Evolutionary conservation across 30 jellyfish, hydroid and myxozoan species (phyloP).

Genomic region (Turritopsis rubra): DNA sequence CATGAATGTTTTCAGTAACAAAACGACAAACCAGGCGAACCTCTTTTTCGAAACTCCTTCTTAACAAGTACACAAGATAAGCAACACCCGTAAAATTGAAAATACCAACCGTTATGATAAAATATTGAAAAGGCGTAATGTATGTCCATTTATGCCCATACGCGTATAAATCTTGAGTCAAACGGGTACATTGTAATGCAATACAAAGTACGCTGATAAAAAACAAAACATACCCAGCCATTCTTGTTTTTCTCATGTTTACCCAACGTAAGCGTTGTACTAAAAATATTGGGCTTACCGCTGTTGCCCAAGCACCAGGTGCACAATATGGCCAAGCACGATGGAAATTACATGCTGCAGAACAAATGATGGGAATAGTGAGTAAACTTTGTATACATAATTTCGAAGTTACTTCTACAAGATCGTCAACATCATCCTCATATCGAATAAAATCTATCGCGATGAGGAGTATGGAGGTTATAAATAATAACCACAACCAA

Average conservation of each 20-base stretch:
- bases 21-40: constrained; percentile 84
- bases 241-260: constrained; percentile 86
- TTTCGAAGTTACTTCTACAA: constrained; percentile 78
- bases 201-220: constrained; percentile 79
- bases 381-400: constrained; percentile 65
- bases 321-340: constrained; percentile 79
- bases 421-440: constrained; percentile 58
- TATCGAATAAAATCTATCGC: constrained; percentile 49
- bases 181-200: constrained; percentile 68
- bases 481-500: constrained; percentile 68
- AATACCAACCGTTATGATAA: constrained; percentile 65
- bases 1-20: constrained; percentile 54
- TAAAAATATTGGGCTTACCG: constrained; percentile 75
- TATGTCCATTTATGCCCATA: constrained; percentile 48
- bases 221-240: constrained; percentile 80
- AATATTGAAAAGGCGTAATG: constrained; percentile 55
- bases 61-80: constrained; percentile 71
- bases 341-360: constrained; percentile 53
- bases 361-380: constrained; percentile 67
- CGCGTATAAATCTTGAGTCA: constrained; percentile 69
- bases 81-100: constrained; percentile 87
- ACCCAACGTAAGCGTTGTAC: constrained; percentile 96
- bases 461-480: constrained; percentile 39
- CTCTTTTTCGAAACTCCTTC: constrained; percentile 93
- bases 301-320: constrained; percentile 97